Evolutionary conservation across 2,797 vertebrate genomes (phyloP).

Genomic region (Helostoma temminkii): DNA sequence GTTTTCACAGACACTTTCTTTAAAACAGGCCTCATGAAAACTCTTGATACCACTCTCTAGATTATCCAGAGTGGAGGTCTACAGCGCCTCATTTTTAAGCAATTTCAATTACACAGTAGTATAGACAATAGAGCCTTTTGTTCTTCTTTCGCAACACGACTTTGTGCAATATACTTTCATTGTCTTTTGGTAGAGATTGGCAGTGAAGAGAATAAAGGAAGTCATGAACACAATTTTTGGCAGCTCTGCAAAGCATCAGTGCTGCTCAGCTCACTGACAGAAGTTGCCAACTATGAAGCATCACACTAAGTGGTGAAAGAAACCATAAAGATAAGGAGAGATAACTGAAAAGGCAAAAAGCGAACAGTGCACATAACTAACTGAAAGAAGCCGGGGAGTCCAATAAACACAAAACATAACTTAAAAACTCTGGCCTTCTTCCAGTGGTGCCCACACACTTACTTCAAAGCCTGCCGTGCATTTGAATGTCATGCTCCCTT

Average conservation of each 20-base stretch:
- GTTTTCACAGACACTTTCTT: conserved; percentile 2
- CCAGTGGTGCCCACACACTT: conserved; percentile 30
- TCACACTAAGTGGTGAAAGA: conserved; percentile 37
- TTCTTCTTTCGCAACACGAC: background rate
- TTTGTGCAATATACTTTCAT: background rate
- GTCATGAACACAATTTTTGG: conserved; percentile 21
- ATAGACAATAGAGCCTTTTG: background rate
- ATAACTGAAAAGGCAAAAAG: conserved; percentile 36
- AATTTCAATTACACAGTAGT: background rate
- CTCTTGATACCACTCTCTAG: background rate
- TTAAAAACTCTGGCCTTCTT: conserved; percentile 11
- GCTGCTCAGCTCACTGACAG: conserved; percentile 7
- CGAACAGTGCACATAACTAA: conserved; percentile 2
- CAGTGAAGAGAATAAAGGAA: conserved; percentile 11
- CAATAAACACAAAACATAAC: conserved; percentile 38
- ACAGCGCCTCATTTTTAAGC: background rate
- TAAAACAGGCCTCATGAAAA: background rate
- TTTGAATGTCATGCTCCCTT: conserved; percentile 24
- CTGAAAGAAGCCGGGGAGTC: conserved; percentile 27
- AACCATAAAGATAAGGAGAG: conserved; percentile 38
- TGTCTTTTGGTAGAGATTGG: conserved; percentile 13
- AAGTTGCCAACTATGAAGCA: conserved; percentile 28
- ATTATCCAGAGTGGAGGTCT: too few relatives aligned
- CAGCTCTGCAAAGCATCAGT: background rate
- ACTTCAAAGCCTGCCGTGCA: conserved; percentile 43